Base-by-base conservation (phyloP, 2,113 vertebrate genomes). In the Tiliqua scincoides region DNA sequence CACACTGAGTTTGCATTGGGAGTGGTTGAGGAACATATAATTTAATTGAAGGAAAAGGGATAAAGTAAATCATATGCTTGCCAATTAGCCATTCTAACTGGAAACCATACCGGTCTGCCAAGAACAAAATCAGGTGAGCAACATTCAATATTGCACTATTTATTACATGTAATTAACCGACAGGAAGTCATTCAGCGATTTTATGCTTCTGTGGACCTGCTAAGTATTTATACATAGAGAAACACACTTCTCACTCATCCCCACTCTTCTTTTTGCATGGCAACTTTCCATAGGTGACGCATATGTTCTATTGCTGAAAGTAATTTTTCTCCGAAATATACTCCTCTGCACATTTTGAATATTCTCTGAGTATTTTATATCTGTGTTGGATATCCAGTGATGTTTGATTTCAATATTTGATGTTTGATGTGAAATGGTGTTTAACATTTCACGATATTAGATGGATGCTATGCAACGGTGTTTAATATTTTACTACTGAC, bases 101-200 rank as follows among this genome's bases (percentile, higher is more conserved):
- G 10, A 90, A 87, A 93, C 57, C 0, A 43, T 59, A 32, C 17
- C 0, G 73, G 1, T 25, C 23, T 90, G 70, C 84, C 67, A 79
- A 85, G 87, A 89, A 9, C 0, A 91, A 90, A 92, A 84, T 61
- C 65, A 79, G 2, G 4, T 84, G 89, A 85, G 2, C 54, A 82
- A 91, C 90, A 77, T 80, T 52, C 18, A 68, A 14, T 86, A 73
- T 79, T 81, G 65, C 15, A 90, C 40, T 0, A 61, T 75, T 85
- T 87, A 54, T 83, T 86, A 84, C 79, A 73, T 72, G 83, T 79
- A 86, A 81, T n/a, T 4, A 84, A 88, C 67, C 68, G 2, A 59
- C 91, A 3, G 1, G 1, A 30, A 85, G 84, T 83, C 73, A 1
- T 43, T 43, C 70, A 1, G 59, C 1, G 54, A 70, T 63, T 71